Evolutionary conservation across 2,888 invertebrate species (phyloP), one percentile per base, ranked within the genome.

Genomic region (Thalpophila matura): DNA sequence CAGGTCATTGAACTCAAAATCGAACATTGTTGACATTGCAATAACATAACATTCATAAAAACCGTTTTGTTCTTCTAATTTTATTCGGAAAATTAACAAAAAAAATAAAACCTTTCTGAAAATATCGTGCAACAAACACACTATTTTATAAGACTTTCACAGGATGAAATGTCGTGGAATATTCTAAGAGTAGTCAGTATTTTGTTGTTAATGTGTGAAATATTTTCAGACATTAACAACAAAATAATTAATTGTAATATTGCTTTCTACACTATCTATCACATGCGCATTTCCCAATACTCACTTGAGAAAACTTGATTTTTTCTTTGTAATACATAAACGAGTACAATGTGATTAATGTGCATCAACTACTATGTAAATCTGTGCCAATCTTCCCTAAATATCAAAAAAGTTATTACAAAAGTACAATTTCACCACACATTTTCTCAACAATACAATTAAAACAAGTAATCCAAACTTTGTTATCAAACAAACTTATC

Each of bases 71-170:
- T 37, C 7, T 53, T 26, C 24, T 26, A 2, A 12, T 18, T 38
- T 14, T 27, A n/a, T 27, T 58, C 10, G 0, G 12, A 16, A 40
- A 9, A 12, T 33, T 16, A 4, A 2, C 9, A 7, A 24, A 12
- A 35, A 10, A 24, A 26, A 9, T 14, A 31, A 1, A 18, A 12
- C 22, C 7, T 31, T 40, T 45, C 7, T 5, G 10, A 4, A 18
- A 14, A 50, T 67, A 29, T 54, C 75, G 71, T 73, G 75, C 16
- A 64, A 9, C 16, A 64, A 9, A 6, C 0, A 33, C 26, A 33
- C 46, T 20, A 45, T 73, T 74, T 47, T 6, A 20, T 20, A 59
- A 45, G 6, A 27, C 22, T 50, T 10, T 6, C n/a, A 43, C 45
- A 40, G 14, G 22, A 14, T 54, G 31, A 40, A 51, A 18, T 74